phyloP scores from a whole-genome alignment of 2,888 invertebrate species.

The Seira musarum region DNA sequence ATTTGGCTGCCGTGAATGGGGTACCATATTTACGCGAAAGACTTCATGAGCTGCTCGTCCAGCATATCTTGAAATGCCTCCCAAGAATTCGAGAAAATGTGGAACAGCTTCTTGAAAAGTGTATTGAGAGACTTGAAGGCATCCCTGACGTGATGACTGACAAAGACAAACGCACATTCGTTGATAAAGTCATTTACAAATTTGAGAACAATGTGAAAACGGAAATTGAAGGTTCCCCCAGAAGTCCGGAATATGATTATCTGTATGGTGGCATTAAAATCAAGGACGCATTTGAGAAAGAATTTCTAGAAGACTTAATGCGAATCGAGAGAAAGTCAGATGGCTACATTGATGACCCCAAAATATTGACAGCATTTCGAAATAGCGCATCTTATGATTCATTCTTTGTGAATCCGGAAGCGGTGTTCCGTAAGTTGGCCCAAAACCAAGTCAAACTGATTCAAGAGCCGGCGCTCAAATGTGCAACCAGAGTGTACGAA shows the following conservation, averaged over 20 bases:
- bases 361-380: slow-evolving; percentile 33
- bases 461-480: slow-evolving; percentile 24
- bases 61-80: slow-evolving; percentile 98
- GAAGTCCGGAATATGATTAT: slow-evolving; percentile 28
- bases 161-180: slow-evolving; percentile 25
- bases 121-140: background rate
- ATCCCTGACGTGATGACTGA: slow-evolving; percentile 22
- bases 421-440: slow-evolving; percentile 33
- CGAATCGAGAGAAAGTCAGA: background rate
- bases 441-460: slow-evolving; percentile 32
- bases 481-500: slow-evolving; percentile 37
- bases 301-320: slow-evolving; percentile 27
- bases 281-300: slow-evolving; percentile 33
- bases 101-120: slow-evolving; percentile 1
- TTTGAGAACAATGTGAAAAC: slow-evolving; percentile 22
- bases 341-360: slow-evolving; percentile 16
- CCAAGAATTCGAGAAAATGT: slow-evolving; percentile 84
- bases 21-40: slow-evolving; percentile 88
- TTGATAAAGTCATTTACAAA: background rate
- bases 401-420: slow-evolving; percentile 39
- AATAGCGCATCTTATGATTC: slow-evolving; percentile 37
- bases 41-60: slow-evolving; percentile 83
- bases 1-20: slow-evolving; percentile 95
- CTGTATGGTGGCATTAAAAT: slow-evolving; percentile 38
- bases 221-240: slow-evolving; percentile 34